These are phyloP conservation scores for Cydia pomonella DNA, from an alignment of 1,140 invertebrate genomes.

Conservation along the genomic window DNA sequence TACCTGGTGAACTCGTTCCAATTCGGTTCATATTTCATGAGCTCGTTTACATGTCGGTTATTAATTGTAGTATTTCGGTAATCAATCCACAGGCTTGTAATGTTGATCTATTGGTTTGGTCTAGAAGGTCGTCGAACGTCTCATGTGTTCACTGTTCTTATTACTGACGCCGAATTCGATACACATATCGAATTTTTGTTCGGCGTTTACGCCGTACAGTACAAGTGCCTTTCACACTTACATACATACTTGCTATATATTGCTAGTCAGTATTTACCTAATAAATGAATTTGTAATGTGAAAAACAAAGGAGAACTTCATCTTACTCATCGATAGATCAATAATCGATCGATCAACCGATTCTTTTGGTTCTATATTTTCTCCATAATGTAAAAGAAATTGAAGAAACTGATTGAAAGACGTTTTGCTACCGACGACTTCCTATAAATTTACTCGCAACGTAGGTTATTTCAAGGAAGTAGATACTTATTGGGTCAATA, in stretches of 20 bases:
- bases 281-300: no score
- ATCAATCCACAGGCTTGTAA: constrained; percentile 26
- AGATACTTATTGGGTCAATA: neutral
- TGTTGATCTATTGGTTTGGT: constrained; percentile 29
- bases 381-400: no score
- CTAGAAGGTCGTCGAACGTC: constrained; percentile 10
- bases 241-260: no score
- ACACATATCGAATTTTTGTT: neutral
- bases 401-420: no score
- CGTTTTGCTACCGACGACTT: no score
- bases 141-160: constrained; percentile 3
- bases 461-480: neutral
- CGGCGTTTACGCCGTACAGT: no score
- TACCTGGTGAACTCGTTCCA: constrained; percentile 1
- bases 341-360: no score
- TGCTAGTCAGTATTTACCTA: no score
- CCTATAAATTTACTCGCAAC: neutral
- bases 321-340: no score
- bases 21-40: constrained; percentile 18
- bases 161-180: neutral
- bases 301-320: no score
- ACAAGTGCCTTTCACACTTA: no score
- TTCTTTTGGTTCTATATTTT: no score
- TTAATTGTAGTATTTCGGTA: constrained; percentile 29
- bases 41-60: constrained; percentile 19